Base-by-base conservation (phyloP, 2,797 vertebrate species). In the Platyrinchus mystaceus region DNA sequence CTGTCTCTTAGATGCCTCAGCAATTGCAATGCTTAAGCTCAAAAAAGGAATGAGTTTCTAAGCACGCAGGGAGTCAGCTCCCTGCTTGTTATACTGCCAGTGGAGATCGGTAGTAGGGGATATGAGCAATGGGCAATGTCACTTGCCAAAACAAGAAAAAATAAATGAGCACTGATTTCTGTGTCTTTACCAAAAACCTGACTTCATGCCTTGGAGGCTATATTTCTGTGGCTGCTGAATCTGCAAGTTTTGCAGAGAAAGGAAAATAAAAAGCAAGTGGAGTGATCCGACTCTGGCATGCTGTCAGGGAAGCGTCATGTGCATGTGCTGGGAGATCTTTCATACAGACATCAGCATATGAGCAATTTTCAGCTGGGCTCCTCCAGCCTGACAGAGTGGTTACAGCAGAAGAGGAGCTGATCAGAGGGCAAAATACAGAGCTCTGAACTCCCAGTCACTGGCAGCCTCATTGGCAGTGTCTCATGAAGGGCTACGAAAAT, bases 171-270 rank as follows among this genome's bases (percentile, higher is more conserved):
- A 22, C 34, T 63, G 30, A 77, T 88, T 87, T 84, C 82, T 89
- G 43, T 50, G 56, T 63, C 75, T 87, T 85, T 69, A 93, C 58
- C 39, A 77, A 89, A 94, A 93, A 41, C 18, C 55, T 77, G 43
- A 83, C 76, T 92, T 89, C 75, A 83, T 90, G 82, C 56, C 68
- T 85, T 67, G 56, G 64, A 94, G 78, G 81, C 55, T 92, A 0
- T 88, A 52, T 93, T 96, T 94, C 67, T 86, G 73, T 67, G 87
- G 64, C 77, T 95, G 92, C 73, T 90, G 71, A 93, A 69, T 55
- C 70, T 88, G 82, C 30, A 15, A 90, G 52, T 82, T 92, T 70
- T 67, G 87, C 82, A 91, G 59, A 86, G 60, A 78, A 91, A 89
- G 69, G 76, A 79, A 94, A 95, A 94, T 69, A 85, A 70, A 84